A percentile compares a stretch with the other conserved stretches of the same genome.
phyloP scores from a whole-genome alignment of 2,888 invertebrate genomes.

The Hydroisotoma schaefferi region DNA sequence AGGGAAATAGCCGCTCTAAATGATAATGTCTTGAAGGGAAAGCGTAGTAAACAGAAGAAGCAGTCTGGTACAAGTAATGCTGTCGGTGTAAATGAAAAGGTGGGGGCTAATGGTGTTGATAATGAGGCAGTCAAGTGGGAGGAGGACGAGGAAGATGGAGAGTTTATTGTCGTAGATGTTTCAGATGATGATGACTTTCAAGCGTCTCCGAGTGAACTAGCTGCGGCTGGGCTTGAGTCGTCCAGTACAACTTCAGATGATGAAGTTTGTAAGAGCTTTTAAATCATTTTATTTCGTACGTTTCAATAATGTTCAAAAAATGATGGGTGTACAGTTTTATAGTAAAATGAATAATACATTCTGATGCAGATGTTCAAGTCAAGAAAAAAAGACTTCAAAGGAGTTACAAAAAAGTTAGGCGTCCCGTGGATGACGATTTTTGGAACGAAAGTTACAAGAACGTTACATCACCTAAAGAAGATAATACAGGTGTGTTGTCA shows the following conservation, averaged over 20 bases:
- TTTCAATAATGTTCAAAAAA: too few relatives aligned
- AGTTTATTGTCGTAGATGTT: not conserved
- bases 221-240: not conserved
- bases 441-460: not conserved
- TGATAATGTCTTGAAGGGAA: not conserved
- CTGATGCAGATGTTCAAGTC: not conserved
- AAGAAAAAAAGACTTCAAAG: not conserved
- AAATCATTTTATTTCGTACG: too few relatives aligned
- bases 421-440: not conserved
- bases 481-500: too few relatives aligned
- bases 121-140: not conserved
- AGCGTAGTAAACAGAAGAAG: not conserved
- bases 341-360: too few relatives aligned
- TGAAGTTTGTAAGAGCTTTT: not conserved
- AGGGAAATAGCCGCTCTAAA: not conserved
- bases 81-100: too few relatives aligned
- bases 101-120: not conserved
- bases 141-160: not conserved
- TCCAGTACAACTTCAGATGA: not conserved
- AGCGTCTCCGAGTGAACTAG: not conserved
- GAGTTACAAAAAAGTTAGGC: not conserved
- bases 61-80: not conserved
- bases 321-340: too few relatives aligned
- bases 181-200: slow-evolving; percentile 1
- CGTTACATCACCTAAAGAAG: too few relatives aligned